Evolutionary conservation across 2,113 vertebrate genomes (phyloP).

Genomic region (Petrocephalus zakoni): DNA sequence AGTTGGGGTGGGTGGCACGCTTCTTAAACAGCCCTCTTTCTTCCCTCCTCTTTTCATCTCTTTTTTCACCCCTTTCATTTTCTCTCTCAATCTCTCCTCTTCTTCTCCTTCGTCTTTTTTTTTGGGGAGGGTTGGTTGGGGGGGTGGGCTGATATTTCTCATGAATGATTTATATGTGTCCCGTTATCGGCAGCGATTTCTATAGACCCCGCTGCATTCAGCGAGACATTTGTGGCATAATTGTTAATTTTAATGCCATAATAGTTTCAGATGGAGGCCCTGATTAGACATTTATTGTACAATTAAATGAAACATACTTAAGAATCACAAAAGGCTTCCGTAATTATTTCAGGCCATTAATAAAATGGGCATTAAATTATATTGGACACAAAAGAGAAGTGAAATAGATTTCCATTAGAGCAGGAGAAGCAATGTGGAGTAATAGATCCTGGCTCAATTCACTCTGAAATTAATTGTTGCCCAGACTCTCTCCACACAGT

Average conservation of each 20-base stretch:
- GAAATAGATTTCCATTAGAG: conserved; percentile 99
- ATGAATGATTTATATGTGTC: conserved; percentile 99
- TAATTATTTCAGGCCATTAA: conserved; percentile 99
- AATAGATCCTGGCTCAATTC: conserved; percentile 99
- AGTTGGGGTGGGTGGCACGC: conserved; percentile 63
- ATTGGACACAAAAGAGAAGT: conserved; percentile 99
- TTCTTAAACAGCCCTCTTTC: conserved; percentile 65
- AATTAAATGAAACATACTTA: conserved; percentile 99
- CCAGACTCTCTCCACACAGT: conserved; percentile 97
- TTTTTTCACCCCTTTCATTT: conserved; percentile 50
- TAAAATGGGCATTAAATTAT: conserved; percentile 99
- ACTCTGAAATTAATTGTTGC: conserved; percentile 99
- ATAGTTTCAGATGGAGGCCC: conserved; percentile 99
- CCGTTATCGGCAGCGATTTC: conserved; percentile 99
- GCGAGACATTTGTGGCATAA: conserved; percentile 94
- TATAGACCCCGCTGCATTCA: conserved; percentile 97
- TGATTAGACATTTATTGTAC: conserved; percentile 99
- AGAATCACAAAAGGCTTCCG: conserved; percentile 99
- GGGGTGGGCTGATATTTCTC: conserved; percentile 71
- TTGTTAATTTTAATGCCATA: conserved; percentile 99
- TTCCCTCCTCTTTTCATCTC: conserved; percentile 57
- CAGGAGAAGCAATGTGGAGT: conserved; percentile 98
- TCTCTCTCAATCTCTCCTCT: conserved; percentile 44
- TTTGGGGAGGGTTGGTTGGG: conserved; percentile 56
- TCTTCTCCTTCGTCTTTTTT: conserved; percentile 66